Evolutionary conservation across 2,113 vertebrate genomes (phyloP).

Genomic region (Macquaria ambigua): DNA sequence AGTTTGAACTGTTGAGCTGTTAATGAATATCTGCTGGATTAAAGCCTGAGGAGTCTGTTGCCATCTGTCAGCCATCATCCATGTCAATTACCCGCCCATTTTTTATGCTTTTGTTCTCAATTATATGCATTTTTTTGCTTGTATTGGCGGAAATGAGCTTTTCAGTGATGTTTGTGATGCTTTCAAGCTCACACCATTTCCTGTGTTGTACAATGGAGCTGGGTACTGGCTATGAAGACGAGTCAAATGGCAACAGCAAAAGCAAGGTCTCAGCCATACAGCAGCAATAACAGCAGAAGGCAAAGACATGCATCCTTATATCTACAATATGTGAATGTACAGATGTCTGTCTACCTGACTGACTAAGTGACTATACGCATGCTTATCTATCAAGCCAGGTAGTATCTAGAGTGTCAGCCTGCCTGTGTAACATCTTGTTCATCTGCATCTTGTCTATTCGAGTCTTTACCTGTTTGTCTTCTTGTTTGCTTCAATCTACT

Average conservation of each 20-base stretch:
- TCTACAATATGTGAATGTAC: background rate
- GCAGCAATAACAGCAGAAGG: background rate
- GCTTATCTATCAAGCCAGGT: slow-evolving; percentile 3
- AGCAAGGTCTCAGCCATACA: background rate
- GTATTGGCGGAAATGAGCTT: background rate
- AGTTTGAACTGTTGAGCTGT: background rate
- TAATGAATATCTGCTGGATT: background rate
- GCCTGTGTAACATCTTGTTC: slow-evolving; percentile 44
- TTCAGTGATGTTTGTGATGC: background rate
- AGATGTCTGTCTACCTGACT: slow-evolving; percentile 23
- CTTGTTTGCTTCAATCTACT: slow-evolving; percentile 19
- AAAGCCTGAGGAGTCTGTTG: background rate
- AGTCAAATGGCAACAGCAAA: background rate
- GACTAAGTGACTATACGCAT: background rate
- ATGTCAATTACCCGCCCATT: background rate
- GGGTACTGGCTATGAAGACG: background rate
- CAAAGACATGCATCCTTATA: background rate
- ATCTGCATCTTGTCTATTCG: slow-evolving; percentile 37
- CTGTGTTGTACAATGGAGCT: background rate
- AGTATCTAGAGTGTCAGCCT: slow-evolving; percentile 34
- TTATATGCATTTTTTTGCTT: background rate
- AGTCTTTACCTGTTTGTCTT: slow-evolving; percentile 51
- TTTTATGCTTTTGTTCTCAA: background rate
- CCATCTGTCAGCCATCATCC: background rate
- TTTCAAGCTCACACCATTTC: background rate